phyloP scores from a whole-genome alignment of 1,140 invertebrate species.

The Sinonovacula constricta region DNA sequence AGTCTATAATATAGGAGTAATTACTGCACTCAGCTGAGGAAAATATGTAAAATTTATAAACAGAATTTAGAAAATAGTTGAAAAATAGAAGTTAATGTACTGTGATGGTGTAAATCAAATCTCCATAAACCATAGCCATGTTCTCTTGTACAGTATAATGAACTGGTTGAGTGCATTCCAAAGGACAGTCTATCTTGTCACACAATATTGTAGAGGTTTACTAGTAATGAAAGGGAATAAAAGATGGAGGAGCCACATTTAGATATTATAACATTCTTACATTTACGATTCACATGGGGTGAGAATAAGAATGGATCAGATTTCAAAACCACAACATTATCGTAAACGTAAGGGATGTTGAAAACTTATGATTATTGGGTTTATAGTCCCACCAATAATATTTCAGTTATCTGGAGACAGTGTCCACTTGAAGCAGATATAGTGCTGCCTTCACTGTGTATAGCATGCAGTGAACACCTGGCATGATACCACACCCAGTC shows the following conservation, averaged over 20 bases:
- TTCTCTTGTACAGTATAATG: too few relatives aligned
- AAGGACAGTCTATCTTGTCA: background rate
- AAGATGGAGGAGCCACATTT: background rate
- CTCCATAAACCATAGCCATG: too few relatives aligned
- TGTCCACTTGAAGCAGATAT: background rate
- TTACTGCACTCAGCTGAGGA: too few relatives aligned
- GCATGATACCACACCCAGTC: background rate
- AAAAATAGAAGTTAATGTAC: too few relatives aligned
- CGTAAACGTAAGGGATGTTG: too few relatives aligned
- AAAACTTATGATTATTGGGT: too few relatives aligned
- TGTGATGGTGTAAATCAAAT: too few relatives aligned
- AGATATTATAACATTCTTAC: background rate
- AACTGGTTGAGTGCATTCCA: too few relatives aligned
- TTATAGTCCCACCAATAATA: background rate
- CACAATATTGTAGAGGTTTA: background rate
- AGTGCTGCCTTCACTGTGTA: background rate
- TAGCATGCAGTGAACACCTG: background rate
- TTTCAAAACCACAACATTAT: background rate
- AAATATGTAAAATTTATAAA: too few relatives aligned
- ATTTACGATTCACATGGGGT: background rate
- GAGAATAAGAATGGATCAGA: background rate
- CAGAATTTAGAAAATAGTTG: too few relatives aligned
- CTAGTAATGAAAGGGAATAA: background rate
- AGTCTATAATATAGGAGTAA: too few relatives aligned
- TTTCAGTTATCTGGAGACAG: background rate